phyloP scores from a whole-genome alignment of 2,113 vertebrate species.

The Odontesthes bonariensis region DNA sequence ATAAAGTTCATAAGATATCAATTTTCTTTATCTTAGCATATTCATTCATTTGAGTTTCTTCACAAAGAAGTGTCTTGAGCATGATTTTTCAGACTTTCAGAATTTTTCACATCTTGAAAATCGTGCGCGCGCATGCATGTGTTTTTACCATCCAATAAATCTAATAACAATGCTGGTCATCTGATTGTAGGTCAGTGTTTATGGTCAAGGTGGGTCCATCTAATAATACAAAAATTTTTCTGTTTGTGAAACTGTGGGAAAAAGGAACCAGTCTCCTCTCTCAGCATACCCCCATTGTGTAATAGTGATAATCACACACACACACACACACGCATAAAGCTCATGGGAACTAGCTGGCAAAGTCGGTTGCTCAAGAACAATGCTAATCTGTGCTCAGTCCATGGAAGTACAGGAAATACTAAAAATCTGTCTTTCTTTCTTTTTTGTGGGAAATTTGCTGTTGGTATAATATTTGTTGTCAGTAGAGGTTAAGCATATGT shows the following conservation, averaged over 20 bases:
- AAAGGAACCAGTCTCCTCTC: conserved; percentile 61
- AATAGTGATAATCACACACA: conserved; percentile 43
- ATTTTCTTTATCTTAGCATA: too few species aligned
- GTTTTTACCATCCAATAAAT: conserved; percentile 23
- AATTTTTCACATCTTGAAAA: background rate
- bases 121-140: background rate
- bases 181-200: conserved; percentile 37
- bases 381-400: conserved; percentile 49
- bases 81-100: too few species aligned
- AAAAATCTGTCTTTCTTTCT: conserved; percentile 62
- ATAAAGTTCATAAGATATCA: too few species aligned
- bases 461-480: conserved; percentile 31
- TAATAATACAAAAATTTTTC: conserved; percentile 38
- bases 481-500: conserved; percentile 38
- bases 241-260: conserved; percentile 72
- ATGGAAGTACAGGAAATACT: conserved; percentile 73
- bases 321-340: conserved; percentile 42
- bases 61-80: too few species aligned
- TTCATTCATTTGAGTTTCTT: too few species aligned
- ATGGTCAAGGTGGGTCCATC: conserved; percentile 26
- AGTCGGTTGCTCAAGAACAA: conserved; percentile 75
- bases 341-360: conserved; percentile 75
- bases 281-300: conserved; percentile 74
- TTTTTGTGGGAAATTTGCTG: conserved; percentile 15
- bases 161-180: conserved; percentile 11